These are phyloP conservation scores for Eufriesea mexicana DNA, from an alignment of 1,140 invertebrate species.

Conservation along the genomic window DNA sequence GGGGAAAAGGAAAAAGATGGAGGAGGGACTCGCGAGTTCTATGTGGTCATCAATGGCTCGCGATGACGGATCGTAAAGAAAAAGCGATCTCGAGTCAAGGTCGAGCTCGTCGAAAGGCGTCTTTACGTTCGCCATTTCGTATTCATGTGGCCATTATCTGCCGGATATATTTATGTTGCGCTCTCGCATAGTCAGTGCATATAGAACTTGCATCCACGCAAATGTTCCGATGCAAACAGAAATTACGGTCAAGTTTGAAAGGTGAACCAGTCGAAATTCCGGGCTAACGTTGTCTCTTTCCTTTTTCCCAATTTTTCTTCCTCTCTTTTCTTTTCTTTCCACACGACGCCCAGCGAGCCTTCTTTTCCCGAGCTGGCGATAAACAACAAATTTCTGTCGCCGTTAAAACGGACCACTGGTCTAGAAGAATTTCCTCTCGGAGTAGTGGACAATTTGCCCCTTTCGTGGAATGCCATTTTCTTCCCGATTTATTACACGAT, in stretches of 20 bases:
- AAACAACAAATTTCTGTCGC: background rate
- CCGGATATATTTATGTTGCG: slow-evolving; percentile 35
- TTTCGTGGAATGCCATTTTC: background rate
- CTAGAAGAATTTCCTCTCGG: background rate
- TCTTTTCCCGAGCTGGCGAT: background rate
- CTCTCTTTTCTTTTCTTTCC: background rate
- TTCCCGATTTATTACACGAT: background rate
- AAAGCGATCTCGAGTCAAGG: slow-evolving; percentile 77
- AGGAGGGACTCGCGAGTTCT: slow-evolving; percentile 47
- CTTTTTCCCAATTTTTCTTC: background rate
- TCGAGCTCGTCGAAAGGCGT: slow-evolving; percentile 69
- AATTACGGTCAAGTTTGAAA: slow-evolving; percentile 43
- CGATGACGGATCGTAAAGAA: slow-evolving; percentile 71
- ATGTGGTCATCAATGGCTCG: slow-evolving; percentile 63
- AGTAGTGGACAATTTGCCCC: background rate
- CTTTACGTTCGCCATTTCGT: slow-evolving; percentile 68
- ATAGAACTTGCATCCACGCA: slow-evolving; percentile 37
- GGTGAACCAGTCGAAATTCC: slow-evolving; percentile 62
- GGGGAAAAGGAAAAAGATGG: background rate
- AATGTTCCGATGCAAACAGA: slow-evolving; percentile 32
- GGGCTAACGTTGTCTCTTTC: slow-evolving; percentile 29
- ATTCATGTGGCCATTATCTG: slow-evolving; percentile 67
- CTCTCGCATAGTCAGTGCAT: slow-evolving; percentile 38
- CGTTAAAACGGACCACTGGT: background rate
- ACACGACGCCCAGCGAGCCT: background rate